phyloP scores from a whole-genome alignment of 2,888 invertebrate genomes.

The Drosophila antonietae region DNA sequence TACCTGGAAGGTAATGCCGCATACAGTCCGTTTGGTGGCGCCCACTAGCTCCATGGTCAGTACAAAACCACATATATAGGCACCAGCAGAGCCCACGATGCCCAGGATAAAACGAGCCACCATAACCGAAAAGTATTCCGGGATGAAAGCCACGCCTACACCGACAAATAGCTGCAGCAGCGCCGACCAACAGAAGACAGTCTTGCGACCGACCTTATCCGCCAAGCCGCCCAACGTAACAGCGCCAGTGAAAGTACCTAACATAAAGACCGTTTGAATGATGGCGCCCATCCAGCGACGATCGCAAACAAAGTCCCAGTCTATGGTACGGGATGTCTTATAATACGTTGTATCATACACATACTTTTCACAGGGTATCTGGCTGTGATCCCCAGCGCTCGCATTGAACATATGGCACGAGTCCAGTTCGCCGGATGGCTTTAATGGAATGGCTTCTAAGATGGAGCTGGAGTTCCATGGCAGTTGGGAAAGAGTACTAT shows the following conservation, averaged over 20 bases:
- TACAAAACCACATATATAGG: slow-evolving; percentile 86
- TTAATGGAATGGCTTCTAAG: slow-evolving; percentile 86
- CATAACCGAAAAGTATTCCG: slow-evolving; percentile 91
- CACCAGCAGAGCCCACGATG: slow-evolving; percentile 93
- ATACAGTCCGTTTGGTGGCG: slow-evolving; percentile 90
- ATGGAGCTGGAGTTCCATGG: slow-evolving; percentile 87
- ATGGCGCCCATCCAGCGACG: slow-evolving; percentile 92
- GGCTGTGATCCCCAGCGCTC: slow-evolving; percentile 82
- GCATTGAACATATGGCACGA: slow-evolving; percentile 86
- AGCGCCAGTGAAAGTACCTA: slow-evolving; percentile 93
- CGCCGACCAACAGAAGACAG: slow-evolving; percentile 91
- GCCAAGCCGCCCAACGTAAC: slow-evolving; percentile 91
- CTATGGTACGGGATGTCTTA: slow-evolving; percentile 90
- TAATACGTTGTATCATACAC: slow-evolving; percentile 91
- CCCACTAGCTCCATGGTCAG: slow-evolving; percentile 94
- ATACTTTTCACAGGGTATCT: slow-evolving; percentile 86
- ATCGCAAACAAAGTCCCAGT: slow-evolving; percentile 93
- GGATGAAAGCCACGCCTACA: slow-evolving; percentile 90
- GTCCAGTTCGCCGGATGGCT: slow-evolving; percentile 86
- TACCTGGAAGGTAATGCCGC: slow-evolving; percentile 89
- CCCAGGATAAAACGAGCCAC: slow-evolving; percentile 89
- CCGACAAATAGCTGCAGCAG: slow-evolving; percentile 89
- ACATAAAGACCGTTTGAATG: slow-evolving; percentile 90
- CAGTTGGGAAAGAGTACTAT: slow-evolving; percentile 85
- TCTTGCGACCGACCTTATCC: slow-evolving; percentile 92